phyloP scores from a whole-genome alignment of 2,797 vertebrate genomes.

The Lepus townsendii region DNA sequence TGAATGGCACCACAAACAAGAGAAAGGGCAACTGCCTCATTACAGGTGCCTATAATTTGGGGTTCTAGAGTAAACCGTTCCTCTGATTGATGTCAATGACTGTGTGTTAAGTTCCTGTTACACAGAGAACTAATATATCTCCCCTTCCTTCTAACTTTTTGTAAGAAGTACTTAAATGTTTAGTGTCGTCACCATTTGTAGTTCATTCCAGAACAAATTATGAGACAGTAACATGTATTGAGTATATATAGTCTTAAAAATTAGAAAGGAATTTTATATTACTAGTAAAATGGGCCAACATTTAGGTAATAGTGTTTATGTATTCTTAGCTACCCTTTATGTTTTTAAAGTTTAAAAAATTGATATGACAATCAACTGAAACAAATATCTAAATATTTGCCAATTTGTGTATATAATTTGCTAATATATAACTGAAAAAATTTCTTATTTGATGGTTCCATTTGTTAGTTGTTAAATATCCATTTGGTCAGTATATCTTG shows the following conservation, averaged over 20 bases:
- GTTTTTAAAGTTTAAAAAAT: conserved; percentile 68
- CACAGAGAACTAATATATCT: conserved; percentile 84
- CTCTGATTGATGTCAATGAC: conserved; percentile 85
- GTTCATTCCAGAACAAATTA: conserved; percentile 78
- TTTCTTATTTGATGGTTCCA: conserved; percentile 58
- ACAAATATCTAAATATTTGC: conserved; percentile 72
- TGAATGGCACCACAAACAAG: conserved; percentile 84
- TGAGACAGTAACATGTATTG: conserved; percentile 72
- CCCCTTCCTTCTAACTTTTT: conserved; percentile 72
- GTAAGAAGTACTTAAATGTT: conserved; percentile 77
- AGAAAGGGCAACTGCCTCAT: conserved; percentile 79
- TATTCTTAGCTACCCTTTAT: conserved; percentile 67
- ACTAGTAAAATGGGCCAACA: conserved; percentile 68
- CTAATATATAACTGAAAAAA: conserved; percentile 65
- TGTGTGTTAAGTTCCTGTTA: conserved; percentile 80
- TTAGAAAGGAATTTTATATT: conserved; percentile 72
- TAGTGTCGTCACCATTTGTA: conserved; percentile 71
- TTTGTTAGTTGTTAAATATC: conserved; percentile 67
- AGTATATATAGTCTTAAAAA: conserved; percentile 63
- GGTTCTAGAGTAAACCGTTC: conserved; percentile 88
- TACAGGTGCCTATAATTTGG: conserved; percentile 85
- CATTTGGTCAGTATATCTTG: conserved; percentile 52
- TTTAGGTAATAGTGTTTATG: conserved; percentile 74
- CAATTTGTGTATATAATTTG: conserved; percentile 62
- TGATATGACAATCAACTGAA: conserved; percentile 63